A percentile compares a stretch with the other conserved stretches of the same genome.
These are phyloP conservation scores for Nephila pilipes DNA, from an alignment of 1,140 invertebrate species.

Conservation along the genomic window DNA sequence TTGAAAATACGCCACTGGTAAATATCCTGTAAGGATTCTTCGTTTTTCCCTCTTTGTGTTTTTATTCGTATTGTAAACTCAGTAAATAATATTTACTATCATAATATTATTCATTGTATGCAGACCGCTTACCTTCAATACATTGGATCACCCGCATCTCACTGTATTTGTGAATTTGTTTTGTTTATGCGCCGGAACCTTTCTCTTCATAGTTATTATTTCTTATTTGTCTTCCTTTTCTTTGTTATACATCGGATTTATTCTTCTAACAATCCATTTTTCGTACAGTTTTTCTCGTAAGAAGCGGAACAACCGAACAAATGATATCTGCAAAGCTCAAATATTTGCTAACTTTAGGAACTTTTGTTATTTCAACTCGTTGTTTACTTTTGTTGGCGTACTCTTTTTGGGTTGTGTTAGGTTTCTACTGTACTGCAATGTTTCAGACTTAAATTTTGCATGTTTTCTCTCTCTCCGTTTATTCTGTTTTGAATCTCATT, in stretches of 20 bases:
- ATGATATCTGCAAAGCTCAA: background rate
- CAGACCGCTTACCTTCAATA: too few relatives aligned
- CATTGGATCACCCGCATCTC: too few relatives aligned
- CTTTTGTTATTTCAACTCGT: background rate
- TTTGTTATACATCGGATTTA: conserved; percentile 1
- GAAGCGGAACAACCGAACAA: background rate
- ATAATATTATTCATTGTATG: too few relatives aligned
- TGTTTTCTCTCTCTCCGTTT: background rate
- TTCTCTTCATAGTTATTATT: background rate
- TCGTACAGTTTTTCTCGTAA: background rate
- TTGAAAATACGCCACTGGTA: too few relatives aligned
- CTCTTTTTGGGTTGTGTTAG: background rate
- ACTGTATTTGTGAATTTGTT: background rate
- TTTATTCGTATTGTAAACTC: too few relatives aligned
- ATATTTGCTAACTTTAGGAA: background rate
- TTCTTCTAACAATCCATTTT: background rate
- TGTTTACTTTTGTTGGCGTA: background rate
- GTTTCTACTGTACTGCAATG: background rate
- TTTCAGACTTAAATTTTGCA: background rate
- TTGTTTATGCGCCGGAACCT: background rate
- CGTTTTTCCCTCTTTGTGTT: too few relatives aligned
- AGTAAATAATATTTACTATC: too few relatives aligned
- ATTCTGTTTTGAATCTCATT: background rate
- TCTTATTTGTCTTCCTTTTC: background rate
- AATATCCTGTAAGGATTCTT: too few relatives aligned